A percentile compares a stretch with the other conserved stretches of the same genome.
Conservation (phyloP, 35 echinoderm and acorn worm species). For the Apostichopus parvimensis region DNA sequence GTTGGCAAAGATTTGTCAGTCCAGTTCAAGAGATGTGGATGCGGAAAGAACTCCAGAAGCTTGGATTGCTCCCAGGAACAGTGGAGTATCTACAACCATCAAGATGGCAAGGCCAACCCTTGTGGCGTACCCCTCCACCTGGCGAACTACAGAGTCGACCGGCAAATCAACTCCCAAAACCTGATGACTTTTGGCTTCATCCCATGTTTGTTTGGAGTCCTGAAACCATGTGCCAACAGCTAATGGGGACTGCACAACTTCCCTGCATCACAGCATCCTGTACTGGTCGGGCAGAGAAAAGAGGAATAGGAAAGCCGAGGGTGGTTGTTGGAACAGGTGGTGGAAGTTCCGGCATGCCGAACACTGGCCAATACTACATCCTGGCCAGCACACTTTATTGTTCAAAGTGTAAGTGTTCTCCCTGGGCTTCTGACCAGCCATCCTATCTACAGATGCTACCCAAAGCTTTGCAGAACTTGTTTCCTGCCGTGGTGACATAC, state of each 20-base stretch:
- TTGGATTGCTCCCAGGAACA: conserved; percentile 29
- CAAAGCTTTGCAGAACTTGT: conserved; percentile 21
- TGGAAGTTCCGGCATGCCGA: background rate
- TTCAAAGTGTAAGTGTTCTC: background rate
- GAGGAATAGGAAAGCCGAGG: background rate
- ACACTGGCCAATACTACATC: conserved; percentile 42
- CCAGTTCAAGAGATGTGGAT: background rate
- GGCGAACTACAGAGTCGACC: background rate
- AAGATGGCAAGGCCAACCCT: conserved; percentile 12
- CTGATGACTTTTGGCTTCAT: conserved; percentile 10
- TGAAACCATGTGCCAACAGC: background rate
- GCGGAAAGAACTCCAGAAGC: background rate
- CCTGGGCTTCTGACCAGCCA: conserved; percentile 29
- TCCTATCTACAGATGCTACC: background rate
- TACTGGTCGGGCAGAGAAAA: background rate
- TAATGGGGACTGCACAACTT: background rate
- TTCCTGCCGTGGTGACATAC: conserved; percentile 33
- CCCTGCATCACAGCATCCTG: conserved; percentile 20
- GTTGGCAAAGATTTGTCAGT: conserved; percentile 31
- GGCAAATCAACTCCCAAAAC: background rate
- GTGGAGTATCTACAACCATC: conserved; percentile 15
- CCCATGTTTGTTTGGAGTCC: conserved; percentile 25
- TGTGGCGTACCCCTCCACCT: conserved; percentile 28
- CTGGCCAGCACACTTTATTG: background rate
- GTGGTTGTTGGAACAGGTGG: conserved; percentile 12